phyloP scores from a whole-genome alignment of 2,113 vertebrate genomes.

The Cisticola juncidis region DNA sequence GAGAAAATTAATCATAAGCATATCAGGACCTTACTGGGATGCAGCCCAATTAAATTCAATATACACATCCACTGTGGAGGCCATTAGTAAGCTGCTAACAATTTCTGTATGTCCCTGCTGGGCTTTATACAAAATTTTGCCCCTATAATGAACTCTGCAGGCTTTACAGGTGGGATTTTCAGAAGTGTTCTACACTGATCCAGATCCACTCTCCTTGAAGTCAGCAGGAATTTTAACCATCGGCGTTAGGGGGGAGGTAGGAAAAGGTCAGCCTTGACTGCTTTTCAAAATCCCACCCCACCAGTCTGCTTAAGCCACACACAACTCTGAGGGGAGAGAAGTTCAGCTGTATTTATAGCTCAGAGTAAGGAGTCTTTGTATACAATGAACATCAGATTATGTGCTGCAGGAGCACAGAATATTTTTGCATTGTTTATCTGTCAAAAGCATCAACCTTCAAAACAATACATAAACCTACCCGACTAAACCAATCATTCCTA shows the following conservation, averaged over 20 bases:
- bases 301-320: not conserved
- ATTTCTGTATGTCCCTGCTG: conserved; percentile 47
- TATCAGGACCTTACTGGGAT: conserved; percentile 38
- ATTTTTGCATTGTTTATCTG: not conserved
- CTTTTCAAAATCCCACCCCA: conserved; percentile 11
- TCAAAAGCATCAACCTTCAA: not conserved
- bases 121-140: conserved; percentile 54
- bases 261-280: conserved; percentile 2
- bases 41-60: conserved; percentile 52
- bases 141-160: conserved; percentile 52
- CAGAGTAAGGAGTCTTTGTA: not conserved
- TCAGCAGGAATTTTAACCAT: conserved; percentile 54
- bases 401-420: not conserved
- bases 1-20: conserved; percentile 42
- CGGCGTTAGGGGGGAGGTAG: not conserved
- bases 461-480: not conserved
- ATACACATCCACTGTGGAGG: conserved; percentile 25
- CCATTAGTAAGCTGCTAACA: conserved; percentile 57
- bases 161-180: conserved; percentile 63
- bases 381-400: not conserved
- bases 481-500: not conserved
- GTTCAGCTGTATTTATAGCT: not conserved
- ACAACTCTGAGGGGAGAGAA: not conserved
- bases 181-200: conserved; percentile 22
- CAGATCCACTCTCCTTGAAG: conserved; percentile 40